Evolutionary conservation across 2,113 vertebrate species (phyloP), one percentile per base, ranked within the genome.

Genomic region (Circaetus gallicus): DNA sequence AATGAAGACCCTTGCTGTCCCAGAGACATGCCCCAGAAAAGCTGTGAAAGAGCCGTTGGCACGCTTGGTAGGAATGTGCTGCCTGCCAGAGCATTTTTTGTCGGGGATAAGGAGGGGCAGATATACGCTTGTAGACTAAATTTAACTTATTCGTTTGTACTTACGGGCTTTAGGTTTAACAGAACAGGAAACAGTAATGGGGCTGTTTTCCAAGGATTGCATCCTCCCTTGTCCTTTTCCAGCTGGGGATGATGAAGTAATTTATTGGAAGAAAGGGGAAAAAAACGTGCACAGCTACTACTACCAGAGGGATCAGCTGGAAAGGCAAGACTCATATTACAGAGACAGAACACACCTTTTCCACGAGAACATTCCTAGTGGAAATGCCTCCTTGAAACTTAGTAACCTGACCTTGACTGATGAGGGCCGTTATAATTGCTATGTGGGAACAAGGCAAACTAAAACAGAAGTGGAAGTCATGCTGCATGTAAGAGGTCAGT

Each of bases 181-280:
- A 52, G 45, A 73, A 49, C 58, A 79, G 34, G 47, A 80, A 66
- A 84, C 59, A 45, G 79, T 97, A 77, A 92, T 14, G 1, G 96
- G 98, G 32, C 91, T 98, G 43, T 91, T 97, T 43, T 91, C 42
- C 28, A 42, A 86, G 34, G 95, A 90, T 7, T 98, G 97, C 76
- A 67, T 97, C 34, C 95, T 98, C 34, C 98, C 98, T 5, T 98
- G 98, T 78, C 11, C 0, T 24, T 98, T 98, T n/a, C 14, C 7
- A 7, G 18, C 96, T 78, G 98, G 95, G 0, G 24, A 93, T 8
- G 97, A 96, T 3, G 59, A 71, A 10, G 63, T 98, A 26, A 97
- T 99, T 94, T 97, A 98, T 90, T 99, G 99, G 98, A 96, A 16
- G 3, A 77, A 98, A 92, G 98, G 97, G 18, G 82, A 95, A 53